Percentiles rank a stretch among this genome's conserved stretches.
These are phyloP conservation scores for Megalonaias nervosa DNA, from an alignment of 1,140 invertebrate genomes.

Conservation along the genomic window DNA sequence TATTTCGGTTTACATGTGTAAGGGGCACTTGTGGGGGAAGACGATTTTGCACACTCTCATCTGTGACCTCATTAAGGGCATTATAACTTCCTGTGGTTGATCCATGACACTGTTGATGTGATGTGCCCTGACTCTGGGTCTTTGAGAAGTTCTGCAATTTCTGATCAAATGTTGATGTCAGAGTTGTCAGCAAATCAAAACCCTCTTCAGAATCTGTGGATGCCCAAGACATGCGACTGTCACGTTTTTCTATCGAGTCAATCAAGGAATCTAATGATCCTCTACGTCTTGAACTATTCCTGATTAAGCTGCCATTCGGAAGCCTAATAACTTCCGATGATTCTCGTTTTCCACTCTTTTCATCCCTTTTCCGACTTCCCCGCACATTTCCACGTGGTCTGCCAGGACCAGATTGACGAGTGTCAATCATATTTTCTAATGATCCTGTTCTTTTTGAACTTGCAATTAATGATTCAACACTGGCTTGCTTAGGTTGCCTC, in stretches of 20 bases:
- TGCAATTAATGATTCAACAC: slow-evolving; percentile 34
- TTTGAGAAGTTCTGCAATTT: slow-evolving; percentile 77
- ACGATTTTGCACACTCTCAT: slow-evolving; percentile 7
- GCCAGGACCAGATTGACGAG: neutral
- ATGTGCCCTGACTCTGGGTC: too few relatives aligned
- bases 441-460: slow-evolving; percentile 46
- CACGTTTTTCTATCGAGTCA: slow-evolving; percentile 69
- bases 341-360: slow-evolving; percentile 17
- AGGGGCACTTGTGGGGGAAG: slow-evolving; percentile 46
- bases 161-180: slow-evolving; percentile 83
- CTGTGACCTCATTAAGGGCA: neutral
- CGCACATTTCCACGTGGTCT: slow-evolving; percentile 16
- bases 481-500: slow-evolving; percentile 23
- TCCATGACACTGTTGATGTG: too few relatives aligned
- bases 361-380: slow-evolving; percentile 10
- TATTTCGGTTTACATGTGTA: slow-evolving; percentile 16
- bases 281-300: slow-evolving; percentile 49
- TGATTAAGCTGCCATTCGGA: slow-evolving; percentile 28
- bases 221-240: slow-evolving; percentile 50
- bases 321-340: slow-evolving; percentile 23
- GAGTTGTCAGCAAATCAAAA: slow-evolving; percentile 77
- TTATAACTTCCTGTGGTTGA: too few relatives aligned
- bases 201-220: slow-evolving; percentile 74
- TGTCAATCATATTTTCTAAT: slow-evolving; percentile 50
- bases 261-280: slow-evolving; percentile 80